Percentiles rank a stretch among this genome's conserved stretches.
These are phyloP conservation scores for Discoglossus pictus DNA, from an alignment of 2,797 vertebrate species.

Conservation along the genomic window DNA sequence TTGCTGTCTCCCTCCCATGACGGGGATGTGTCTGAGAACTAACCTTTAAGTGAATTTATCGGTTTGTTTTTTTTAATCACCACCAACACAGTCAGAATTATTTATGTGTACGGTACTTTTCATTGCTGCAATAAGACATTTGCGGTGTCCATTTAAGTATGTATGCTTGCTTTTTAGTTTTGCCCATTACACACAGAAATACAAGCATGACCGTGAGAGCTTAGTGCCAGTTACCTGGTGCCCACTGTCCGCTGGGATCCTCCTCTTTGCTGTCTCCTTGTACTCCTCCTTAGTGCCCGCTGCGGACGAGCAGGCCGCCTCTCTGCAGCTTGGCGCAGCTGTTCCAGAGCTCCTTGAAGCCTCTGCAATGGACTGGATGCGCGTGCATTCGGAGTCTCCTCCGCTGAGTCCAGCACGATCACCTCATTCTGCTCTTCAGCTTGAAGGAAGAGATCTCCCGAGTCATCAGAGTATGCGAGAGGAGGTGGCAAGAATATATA, in stretches of 20 bases:
- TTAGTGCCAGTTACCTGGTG: slow-evolving; percentile 60
- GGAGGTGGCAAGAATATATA: neutral
- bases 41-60: too few relatives aligned
- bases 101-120: too few relatives aligned
- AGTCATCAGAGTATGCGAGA: neutral
- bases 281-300: slow-evolving; percentile 28
- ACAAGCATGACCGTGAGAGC: too few relatives aligned
- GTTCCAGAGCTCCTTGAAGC: slow-evolving; percentile 53
- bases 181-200: too few relatives aligned
- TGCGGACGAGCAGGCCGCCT: slow-evolving; percentile 25
- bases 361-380: slow-evolving; percentile 53
- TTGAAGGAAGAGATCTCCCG: neutral
- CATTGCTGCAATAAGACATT: too few relatives aligned
- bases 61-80: too few relatives aligned
- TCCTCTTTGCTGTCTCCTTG: slow-evolving; percentile 50
- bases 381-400: neutral
- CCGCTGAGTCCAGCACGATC: neutral
- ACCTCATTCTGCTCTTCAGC: neutral
- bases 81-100: too few relatives aligned
- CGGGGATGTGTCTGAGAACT: too few relatives aligned
- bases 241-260: slow-evolving; percentile 60
- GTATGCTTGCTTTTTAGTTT: too few relatives aligned
- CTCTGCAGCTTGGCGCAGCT: neutral
- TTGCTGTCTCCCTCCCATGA: too few relatives aligned
- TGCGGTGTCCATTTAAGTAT: too few relatives aligned